Conservation (phyloP, 2,797 vertebrate genomes). For the Sebastolobus altivelis region DNA sequence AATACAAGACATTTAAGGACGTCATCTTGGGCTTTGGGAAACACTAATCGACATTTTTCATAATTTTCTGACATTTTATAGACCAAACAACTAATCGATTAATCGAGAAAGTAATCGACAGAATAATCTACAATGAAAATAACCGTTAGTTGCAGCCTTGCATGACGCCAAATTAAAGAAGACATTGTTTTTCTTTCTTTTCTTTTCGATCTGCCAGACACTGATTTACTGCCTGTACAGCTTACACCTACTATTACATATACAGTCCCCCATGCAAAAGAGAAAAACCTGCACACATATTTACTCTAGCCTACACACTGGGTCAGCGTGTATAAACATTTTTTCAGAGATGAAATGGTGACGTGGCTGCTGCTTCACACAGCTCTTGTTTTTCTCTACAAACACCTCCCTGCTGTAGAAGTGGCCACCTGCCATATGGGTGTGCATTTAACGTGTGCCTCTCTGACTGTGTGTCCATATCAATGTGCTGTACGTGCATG, state of each 20-base stretch:
- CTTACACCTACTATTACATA: not conserved
- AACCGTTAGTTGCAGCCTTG: no score
- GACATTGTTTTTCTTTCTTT: not conserved
- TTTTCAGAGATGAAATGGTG: not conserved
- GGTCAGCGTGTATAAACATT: not conserved
- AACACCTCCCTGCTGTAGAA: not conserved
- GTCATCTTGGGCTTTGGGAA: no score
- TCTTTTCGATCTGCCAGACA: not conserved
- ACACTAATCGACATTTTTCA: no score
- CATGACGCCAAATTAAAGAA: not conserved
- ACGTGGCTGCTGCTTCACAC: slow-evolving; percentile 6
- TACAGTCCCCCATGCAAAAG: not conserved
- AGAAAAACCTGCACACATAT: slow-evolving; percentile 13
- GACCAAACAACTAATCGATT: no score
- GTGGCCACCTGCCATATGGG: slow-evolving; percentile 9
- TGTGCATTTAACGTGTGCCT: not conserved
- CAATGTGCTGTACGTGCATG: not conserved
- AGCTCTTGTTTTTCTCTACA: slow-evolving; percentile 18
- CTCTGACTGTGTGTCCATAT: slow-evolving; percentile 2
- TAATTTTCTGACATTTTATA: no score
- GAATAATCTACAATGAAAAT: no score
- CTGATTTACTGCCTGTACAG: not conserved
- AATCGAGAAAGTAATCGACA: no score
- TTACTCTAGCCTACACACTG: not conserved
- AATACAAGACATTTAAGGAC: no score